Conservation (phyloP, 2,888 invertebrate genomes). For the Lysandra bellargus region DNA sequence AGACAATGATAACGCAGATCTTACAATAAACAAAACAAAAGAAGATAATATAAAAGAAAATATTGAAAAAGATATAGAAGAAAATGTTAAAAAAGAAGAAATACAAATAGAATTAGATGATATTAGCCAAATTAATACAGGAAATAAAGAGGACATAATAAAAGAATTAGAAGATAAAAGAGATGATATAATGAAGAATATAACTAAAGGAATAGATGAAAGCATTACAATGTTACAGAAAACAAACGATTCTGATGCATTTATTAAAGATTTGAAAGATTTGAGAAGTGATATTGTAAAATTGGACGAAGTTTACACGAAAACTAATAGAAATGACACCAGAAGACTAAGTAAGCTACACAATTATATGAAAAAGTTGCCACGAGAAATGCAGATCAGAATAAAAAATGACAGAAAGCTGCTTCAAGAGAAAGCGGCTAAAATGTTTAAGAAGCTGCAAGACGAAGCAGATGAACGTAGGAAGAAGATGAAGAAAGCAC, state of each 20-base stretch:
- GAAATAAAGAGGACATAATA: background rate
- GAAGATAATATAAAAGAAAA: background rate
- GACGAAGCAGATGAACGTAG: background rate
- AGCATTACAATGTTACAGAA: background rate
- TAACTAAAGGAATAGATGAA: background rate
- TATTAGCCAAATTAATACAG: background rate
- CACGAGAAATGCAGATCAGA: background rate
- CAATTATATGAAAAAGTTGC: background rate
- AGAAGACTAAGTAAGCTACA: background rate
- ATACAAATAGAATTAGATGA: background rate
- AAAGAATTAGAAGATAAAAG: background rate
- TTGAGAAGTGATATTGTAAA: background rate
- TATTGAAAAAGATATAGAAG: background rate
- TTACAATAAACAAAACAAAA: background rate
- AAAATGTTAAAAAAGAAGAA: background rate
- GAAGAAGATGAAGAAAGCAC: background rate
- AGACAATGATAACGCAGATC: background rate
- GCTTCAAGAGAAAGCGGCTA: background rate
- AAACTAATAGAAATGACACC: background rate
- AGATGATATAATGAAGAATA: background rate
- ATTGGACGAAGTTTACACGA: background rate
- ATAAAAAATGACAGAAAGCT: background rate
- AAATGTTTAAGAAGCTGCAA: background rate
- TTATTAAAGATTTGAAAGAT: background rate
- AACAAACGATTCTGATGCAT: background rate